Evolutionary conservation across 2,113 vertebrate genomes (phyloP).

Genomic region (Glaucomys volans): DNA sequence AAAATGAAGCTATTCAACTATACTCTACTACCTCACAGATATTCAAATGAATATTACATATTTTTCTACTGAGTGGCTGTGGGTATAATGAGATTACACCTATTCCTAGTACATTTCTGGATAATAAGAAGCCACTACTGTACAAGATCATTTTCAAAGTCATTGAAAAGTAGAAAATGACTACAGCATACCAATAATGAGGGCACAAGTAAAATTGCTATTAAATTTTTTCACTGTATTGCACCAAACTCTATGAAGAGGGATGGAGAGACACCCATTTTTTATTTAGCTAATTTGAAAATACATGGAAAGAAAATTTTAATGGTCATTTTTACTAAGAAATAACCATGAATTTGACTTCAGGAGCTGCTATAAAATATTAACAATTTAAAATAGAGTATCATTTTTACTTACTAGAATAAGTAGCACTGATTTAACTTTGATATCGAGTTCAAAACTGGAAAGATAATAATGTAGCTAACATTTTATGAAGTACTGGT

Average conservation of each 20-base stretch:
- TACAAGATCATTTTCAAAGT: conserved; percentile 79
- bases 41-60: conserved; percentile 80
- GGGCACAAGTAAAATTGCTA: conserved; percentile 42
- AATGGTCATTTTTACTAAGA: background rate
- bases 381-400: conserved; percentile 39
- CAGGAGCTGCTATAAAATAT: conserved; percentile 49
- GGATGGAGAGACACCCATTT: background rate
- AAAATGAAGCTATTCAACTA: conserved; percentile 81
- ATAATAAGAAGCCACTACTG: conserved; percentile 67
- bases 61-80: conserved; percentile 64
- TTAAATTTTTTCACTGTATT: conserved; percentile 15
- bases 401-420: conserved; percentile 39
- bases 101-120: conserved; percentile 63
- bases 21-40: conserved; percentile 71
- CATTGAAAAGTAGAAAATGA: conserved; percentile 76
- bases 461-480: background rate
- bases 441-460: background rate
- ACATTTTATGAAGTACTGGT: background rate
- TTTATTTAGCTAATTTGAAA: conserved; percentile 69
- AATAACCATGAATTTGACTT: conserved; percentile 33
- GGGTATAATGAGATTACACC: conserved; percentile 80
- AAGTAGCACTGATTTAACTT: conserved; percentile 39
- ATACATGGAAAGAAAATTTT: background rate
- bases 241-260: background rate
- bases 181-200: conserved; percentile 51